Evolutionary conservation across 2,113 vertebrate genomes (phyloP), one percentile per base, ranked within the genome.

Genomic region (Tenrec ecaudatus): DNA sequence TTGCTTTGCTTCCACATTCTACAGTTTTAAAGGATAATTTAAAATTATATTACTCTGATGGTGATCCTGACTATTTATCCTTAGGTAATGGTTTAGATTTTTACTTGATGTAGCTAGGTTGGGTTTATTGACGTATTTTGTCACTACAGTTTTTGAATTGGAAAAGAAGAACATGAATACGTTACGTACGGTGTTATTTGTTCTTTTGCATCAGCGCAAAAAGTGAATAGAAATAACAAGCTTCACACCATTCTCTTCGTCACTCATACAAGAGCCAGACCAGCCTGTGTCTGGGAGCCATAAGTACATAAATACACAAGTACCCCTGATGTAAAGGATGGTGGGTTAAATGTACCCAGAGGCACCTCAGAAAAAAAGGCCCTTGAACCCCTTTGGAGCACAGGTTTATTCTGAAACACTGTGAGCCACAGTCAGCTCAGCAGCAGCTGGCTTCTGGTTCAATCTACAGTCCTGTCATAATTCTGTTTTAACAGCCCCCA

Each of bases 401-500:
- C 17, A 73, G n/a, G 29, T 71, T 2, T 71, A 20, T 25, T 36
- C 31, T 71, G 69, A 71, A 71, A 71, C 4, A 71, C 69, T 5
- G 33, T 40, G 40, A 40, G 40, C 7, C 40, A 40, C 40, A 40
- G 7, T 40, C 40, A 40, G 40, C 20, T 9, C 6, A n/a, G 19
- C 31, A 36, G 69, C 15, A 71, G 14, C n/a, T 71, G 69, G 6
- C 31, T 71, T 20, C 17, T 71, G 15, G n/a, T 14, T 73, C 12
- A 53, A 3, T 47, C 3, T 38, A 38, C 69, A 75, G 15, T 73
- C 23, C 25, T 78, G 9, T 79, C 88, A 38, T 5, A 86, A 9
- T 93, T 62, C 43, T 75, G 73, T 3, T 47, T 91, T 91, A 79
- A 60, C 90, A 92, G 93, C 83, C 84, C 89, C 84, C 36, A 93